phyloP scores from a whole-genome alignment of 1,140 invertebrate species.

The Brachionus plicatilis region DNA sequence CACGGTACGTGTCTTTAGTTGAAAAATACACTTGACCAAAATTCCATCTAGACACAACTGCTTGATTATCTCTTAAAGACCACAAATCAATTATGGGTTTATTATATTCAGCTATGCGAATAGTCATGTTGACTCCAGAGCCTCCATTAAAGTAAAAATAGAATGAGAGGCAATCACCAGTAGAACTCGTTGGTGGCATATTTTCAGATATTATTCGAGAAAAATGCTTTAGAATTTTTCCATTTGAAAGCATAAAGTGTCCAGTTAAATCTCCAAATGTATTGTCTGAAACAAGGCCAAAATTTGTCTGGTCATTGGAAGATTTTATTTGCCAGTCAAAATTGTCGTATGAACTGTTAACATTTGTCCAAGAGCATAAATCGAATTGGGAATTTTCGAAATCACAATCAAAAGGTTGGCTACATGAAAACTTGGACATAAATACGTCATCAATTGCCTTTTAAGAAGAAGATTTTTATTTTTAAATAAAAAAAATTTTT shows the following conservation, averaged over 20 bases:
- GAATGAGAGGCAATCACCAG: not conserved
- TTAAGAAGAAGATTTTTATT: not conserved
- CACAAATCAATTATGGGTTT: not conserved
- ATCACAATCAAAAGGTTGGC: constrained; percentile 42
- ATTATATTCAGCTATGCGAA: not conserved
- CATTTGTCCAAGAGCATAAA: constrained; percentile 40
- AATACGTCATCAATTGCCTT: constrained; percentile 4
- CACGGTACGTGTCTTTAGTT: not conserved
- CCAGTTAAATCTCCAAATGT: constrained; percentile 2
- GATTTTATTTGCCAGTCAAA: constrained; percentile 42
- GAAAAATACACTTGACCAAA: constrained; percentile 19
- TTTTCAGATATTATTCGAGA: not conserved
- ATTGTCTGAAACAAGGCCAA: not conserved
- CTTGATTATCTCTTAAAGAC: not conserved
- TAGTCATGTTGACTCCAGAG: not conserved
- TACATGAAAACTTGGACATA: constrained; percentile 45
- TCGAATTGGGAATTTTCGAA: constrained; percentile 45
- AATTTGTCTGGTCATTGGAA: not conserved
- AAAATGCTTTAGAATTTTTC: not conserved
- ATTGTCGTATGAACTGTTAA: constrained; percentile 39
- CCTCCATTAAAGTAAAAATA: constrained; percentile 47
- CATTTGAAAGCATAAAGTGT: constrained; percentile 16
- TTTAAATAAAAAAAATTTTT: not conserved
- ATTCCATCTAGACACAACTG: not conserved
- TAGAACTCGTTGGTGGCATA: constrained; percentile 2